Percentiles rank a stretch among this genome's conserved stretches.
Conservation (phyloP, 2,113 vertebrate species). For the Siphamia tubifer region DNA sequence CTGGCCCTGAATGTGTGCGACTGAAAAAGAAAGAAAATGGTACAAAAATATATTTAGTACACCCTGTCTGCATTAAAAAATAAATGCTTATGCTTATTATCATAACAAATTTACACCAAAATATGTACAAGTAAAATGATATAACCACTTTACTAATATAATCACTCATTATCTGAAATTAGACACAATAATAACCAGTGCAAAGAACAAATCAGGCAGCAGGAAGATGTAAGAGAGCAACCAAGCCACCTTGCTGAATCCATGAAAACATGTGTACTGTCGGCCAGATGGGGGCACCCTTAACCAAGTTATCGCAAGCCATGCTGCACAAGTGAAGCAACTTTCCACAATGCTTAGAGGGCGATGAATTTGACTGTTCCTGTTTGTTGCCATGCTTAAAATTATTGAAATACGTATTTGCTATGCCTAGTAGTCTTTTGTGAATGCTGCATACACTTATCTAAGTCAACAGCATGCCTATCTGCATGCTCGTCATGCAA, state of each 20-base stretch:
- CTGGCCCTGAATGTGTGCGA: slow-evolving; percentile 1
- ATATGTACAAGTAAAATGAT: background rate
- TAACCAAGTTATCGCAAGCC: slow-evolving; percentile 76
- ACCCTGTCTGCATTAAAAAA: too few species aligned
- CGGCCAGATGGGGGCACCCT: slow-evolving; percentile 83
- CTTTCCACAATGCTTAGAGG: slow-evolving; percentile 3
- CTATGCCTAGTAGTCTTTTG: background rate
- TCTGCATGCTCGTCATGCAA: background rate
- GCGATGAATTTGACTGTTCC: background rate
- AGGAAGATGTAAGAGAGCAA: slow-evolving; percentile 22
- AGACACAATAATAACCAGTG: background rate
- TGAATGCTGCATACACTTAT: background rate
- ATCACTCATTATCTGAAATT: background rate
- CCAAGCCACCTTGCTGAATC: background rate
- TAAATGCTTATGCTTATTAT: too few species aligned
- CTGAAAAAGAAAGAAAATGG: background rate
- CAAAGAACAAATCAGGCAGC: background rate
- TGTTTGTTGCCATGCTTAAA: background rate
- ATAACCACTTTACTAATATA: background rate
- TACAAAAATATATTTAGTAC: too few species aligned
- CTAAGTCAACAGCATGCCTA: background rate
- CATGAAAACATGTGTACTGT: slow-evolving; percentile 8
- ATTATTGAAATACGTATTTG: slow-evolving; percentile 1
- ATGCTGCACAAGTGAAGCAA: background rate
- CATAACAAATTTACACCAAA: too few species aligned